These are phyloP conservation scores for Bettongia penicillata DNA, from an alignment of 2,113 vertebrate genomes.

Conservation along the genomic window DNA sequence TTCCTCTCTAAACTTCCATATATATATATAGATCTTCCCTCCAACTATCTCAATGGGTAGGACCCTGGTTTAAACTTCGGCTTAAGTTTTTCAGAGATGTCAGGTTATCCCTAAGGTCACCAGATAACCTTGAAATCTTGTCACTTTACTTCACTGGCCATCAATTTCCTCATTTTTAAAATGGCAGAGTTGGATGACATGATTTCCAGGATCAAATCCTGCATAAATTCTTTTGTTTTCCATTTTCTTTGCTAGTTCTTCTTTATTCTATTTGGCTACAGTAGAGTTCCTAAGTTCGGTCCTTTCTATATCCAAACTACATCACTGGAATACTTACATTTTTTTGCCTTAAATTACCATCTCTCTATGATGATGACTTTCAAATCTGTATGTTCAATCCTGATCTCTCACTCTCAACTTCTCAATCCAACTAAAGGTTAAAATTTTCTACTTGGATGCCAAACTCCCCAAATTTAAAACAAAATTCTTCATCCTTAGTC, in stretches of 20 bases:
- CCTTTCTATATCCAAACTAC: not conserved
- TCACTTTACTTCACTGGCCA: not conserved
- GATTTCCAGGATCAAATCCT: not conserved
- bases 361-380: not conserved
- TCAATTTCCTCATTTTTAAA: not conserved
- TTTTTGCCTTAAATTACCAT: not conserved
- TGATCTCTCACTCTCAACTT: not conserved
- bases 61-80: no score
- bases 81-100: no score
- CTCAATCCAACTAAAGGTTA: not conserved
- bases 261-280: not conserved
- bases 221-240: not conserved
- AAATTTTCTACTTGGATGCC: not conserved
- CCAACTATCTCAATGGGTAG: not conserved
- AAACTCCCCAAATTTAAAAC: not conserved
- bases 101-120: not conserved
- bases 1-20: not conserved
- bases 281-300: not conserved
- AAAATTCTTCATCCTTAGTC: not conserved
- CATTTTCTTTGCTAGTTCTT: not conserved
- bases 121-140: not conserved
- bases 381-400: not conserved
- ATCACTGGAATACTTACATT: not conserved
- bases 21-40: not conserved
- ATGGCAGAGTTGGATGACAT: not conserved